A percentile compares a stretch with the other conserved stretches of the same genome.
phyloP scores from a whole-genome alignment of 2,888 invertebrate species.

The Eurytoma adleriae region DNA sequence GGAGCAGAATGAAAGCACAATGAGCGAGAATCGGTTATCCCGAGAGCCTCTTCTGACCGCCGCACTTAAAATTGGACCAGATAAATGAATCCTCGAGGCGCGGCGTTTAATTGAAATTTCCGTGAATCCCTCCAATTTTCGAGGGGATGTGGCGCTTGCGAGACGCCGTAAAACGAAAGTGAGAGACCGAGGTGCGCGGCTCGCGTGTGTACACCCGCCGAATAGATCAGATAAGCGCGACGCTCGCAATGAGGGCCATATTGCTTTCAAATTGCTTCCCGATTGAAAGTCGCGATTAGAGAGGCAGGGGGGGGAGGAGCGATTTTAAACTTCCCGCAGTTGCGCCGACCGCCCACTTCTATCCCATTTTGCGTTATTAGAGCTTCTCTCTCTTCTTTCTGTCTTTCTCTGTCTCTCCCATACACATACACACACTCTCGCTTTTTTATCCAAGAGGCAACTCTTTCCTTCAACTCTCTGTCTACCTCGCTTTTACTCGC shows the following conservation, averaged over 20 bases:
- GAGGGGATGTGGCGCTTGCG: not conserved
- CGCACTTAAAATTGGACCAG: not conserved
- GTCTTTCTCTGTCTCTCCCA: not conserved
- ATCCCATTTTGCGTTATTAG: constrained; percentile 54
- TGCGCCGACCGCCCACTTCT: constrained; percentile 29
- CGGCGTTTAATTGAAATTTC: constrained; percentile 42
- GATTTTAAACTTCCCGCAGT: constrained; percentile 36
- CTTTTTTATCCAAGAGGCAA: not conserved
- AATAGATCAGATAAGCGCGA: constrained; percentile 66
- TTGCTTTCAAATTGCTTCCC: constrained; percentile 75
- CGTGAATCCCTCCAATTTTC: constrained; percentile 9
- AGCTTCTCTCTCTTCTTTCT: constrained; percentile 46
- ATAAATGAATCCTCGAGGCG: constrained; percentile 33
- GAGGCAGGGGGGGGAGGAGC: constrained; percentile 18
- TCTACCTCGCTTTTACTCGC: constrained; percentile 1
- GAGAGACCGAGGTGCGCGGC: not conserved
- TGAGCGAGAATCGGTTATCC: constrained; percentile 5
- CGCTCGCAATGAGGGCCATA: constrained; percentile 69
- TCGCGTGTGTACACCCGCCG: constrained; percentile 20
- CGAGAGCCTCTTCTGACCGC: no score
- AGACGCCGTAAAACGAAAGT: not conserved
- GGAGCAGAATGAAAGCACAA: constrained; percentile 38
- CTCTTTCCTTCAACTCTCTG: not conserved
- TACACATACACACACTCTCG: no score
- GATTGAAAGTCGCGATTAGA: constrained; percentile 71